phyloP scores from a whole-genome alignment of 1,140 invertebrate species.

The Drosophila bipectinata region DNA sequence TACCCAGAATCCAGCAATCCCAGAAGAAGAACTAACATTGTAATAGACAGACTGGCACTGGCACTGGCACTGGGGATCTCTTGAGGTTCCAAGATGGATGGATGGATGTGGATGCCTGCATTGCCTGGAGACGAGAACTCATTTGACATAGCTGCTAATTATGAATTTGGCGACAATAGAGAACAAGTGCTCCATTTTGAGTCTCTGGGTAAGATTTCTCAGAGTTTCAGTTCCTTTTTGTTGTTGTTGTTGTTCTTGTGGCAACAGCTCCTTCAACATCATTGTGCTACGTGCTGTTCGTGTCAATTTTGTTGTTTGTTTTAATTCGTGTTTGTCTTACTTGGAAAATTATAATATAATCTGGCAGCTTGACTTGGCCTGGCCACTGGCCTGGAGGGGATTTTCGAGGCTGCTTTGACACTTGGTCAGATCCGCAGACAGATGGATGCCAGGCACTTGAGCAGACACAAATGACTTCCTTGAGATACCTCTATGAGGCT shows the following conservation, averaged over 20 bases:
- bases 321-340: constrained; percentile 68
- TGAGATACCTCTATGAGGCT: constrained; percentile 20
- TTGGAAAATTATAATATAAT: constrained; percentile 81
- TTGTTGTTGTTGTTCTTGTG: neutral
- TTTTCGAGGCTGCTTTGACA: constrained; percentile 40
- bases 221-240: constrained; percentile 21
- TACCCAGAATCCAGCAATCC: constrained; percentile 44
- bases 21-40: constrained; percentile 52
- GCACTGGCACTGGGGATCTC: constrained; percentile 6
- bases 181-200: constrained; percentile 2
- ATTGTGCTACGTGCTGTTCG: constrained; percentile 75
- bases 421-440: constrained; percentile 23
- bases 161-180: constrained; percentile 74
- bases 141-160: constrained; percentile 65
- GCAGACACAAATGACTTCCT: constrained; percentile 43
- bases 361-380: constrained; percentile 16
- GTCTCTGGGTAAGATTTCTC: neutral
- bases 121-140: constrained; percentile 49
- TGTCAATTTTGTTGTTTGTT: constrained; percentile 77
- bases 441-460: constrained; percentile 18
- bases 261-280: constrained; percentile 46
- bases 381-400: constrained; percentile 14
- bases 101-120: constrained; percentile 44
- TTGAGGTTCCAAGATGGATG: constrained; percentile 16
- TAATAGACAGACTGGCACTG: constrained; percentile 28